A percentile compares a stretch with the other conserved stretches of the same genome.
Conservation (phyloP, 2,888 invertebrate species). For the Eubasilissa splendida region DNA sequence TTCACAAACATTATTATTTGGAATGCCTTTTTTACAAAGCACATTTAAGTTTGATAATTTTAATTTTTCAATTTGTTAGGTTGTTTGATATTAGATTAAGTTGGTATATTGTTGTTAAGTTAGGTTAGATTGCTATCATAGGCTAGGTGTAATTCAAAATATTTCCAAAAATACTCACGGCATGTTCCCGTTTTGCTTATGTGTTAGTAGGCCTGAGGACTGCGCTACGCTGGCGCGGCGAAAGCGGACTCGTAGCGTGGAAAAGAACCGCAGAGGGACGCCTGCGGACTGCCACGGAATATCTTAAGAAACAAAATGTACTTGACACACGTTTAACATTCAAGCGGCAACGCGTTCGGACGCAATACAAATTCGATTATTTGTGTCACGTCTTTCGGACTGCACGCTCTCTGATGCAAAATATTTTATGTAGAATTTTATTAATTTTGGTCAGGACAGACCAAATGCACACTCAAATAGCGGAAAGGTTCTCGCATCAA, state of each 20-base stretch:
- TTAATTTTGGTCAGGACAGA: no score
- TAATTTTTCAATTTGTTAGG: no score
- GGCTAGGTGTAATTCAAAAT: background rate
- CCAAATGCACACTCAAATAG: no score
- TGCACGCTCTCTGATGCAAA: background rate
- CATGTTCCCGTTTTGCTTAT: constrained; percentile 42
- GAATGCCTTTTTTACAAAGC: no score
- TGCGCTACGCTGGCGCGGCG: background rate
- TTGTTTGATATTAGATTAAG: background rate
- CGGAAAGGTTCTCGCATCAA: no score
- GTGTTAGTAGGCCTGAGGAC: constrained; percentile 39
- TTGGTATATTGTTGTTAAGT: background rate
- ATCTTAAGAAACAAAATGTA: constrained; percentile 31
- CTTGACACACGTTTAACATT: constrained; percentile 26
- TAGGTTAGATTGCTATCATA: background rate
- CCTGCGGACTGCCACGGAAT: constrained; percentile 3
- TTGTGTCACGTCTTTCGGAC: background rate
- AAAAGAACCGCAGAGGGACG: background rate
- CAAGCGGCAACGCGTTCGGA: background rate
- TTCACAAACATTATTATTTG: background rate
- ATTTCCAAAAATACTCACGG: constrained; percentile 33
- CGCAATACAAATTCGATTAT: background rate
- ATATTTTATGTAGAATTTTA: no score
- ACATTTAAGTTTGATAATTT: no score
- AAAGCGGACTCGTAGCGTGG: background rate